phyloP scores from a whole-genome alignment of 2,888 invertebrate species.

The Anarsia innoxiella region DNA sequence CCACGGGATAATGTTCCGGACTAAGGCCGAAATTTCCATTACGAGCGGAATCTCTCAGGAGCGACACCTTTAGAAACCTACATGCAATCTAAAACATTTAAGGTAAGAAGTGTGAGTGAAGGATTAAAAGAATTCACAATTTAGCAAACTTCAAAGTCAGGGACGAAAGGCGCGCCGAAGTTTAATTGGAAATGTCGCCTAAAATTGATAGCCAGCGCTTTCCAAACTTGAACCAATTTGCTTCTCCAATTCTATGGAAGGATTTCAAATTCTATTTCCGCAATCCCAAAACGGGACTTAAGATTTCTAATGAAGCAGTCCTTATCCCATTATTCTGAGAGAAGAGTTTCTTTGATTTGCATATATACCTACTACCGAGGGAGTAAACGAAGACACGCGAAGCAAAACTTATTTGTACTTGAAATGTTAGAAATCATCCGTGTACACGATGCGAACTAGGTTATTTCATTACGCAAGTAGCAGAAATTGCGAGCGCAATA shows the following conservation, averaged over 20 bases:
- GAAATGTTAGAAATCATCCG: no score
- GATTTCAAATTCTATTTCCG: slow-evolving; percentile 38
- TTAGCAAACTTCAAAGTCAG: slow-evolving; percentile 12
- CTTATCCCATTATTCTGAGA: slow-evolving; percentile 7
- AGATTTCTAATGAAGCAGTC: slow-evolving; percentile 25
- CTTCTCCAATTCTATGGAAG: slow-evolving; percentile 39
- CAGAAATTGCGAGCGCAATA: no score
- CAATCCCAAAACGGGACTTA: slow-evolving; percentile 22
- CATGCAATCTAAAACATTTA: slow-evolving; percentile 4
- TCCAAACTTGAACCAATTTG: slow-evolving; percentile 54
- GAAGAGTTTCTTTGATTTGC: no score
- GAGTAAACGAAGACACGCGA: no score
- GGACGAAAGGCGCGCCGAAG: slow-evolving; percentile 41
- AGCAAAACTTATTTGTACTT: no score
- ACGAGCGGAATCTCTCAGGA: slow-evolving; percentile 31
- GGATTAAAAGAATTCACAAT: slow-evolving; percentile 8
- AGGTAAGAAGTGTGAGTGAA: slow-evolving; percentile 1
- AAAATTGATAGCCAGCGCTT: slow-evolving; percentile 53
- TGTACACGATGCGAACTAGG: no score
- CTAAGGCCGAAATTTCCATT: slow-evolving; percentile 42
- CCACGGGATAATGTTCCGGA: slow-evolving; percentile 30
- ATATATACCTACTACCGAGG: no score
- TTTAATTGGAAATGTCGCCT: slow-evolving; percentile 68
- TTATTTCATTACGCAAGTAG: no score
- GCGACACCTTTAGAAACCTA: slow-evolving; percentile 15